These are phyloP conservation scores for Lepisosteus oculatus DNA, from an alignment of 2,113 vertebrate species.

Conservation along the genomic window DNA sequence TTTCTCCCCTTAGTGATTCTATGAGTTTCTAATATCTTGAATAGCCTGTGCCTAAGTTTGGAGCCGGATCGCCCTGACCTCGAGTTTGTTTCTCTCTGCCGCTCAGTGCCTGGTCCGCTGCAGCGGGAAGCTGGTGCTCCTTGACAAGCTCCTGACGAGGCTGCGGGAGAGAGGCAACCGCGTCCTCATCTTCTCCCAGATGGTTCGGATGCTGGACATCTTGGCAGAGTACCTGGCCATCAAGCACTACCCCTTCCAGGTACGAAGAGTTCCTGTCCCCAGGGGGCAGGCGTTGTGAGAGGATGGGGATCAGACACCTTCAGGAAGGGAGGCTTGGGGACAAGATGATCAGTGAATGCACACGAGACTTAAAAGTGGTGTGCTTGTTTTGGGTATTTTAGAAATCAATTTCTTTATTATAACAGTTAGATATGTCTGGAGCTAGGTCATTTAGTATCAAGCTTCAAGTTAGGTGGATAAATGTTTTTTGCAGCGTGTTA, in stretches of 20 bases:
- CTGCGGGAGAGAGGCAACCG: conserved; percentile 89
- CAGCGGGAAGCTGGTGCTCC: conserved; percentile 92
- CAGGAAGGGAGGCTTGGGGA: background rate
- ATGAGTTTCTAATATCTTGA: too few species aligned
- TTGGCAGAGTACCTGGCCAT: conserved; percentile 91
- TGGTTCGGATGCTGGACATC: conserved; percentile 98
- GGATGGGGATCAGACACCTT: background rate
- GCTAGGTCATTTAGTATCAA: background rate
- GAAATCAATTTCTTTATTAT: conserved; percentile 21
- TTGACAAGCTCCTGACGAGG: conserved; percentile 92
- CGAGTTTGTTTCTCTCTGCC: background rate
- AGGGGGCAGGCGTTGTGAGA: background rate
- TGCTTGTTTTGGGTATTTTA: background rate
- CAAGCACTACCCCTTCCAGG: conserved; percentile 95
- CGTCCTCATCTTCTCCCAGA: conserved; percentile 98
- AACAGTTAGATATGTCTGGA: background rate
- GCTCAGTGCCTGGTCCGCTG: conserved; percentile 81
- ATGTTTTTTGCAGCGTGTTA: too few species aligned
- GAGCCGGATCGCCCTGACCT: background rate
- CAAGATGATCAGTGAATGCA: background rate
- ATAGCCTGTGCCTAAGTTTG: too few species aligned
- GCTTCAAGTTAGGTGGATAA: too few species aligned
- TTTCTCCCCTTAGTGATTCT: too few species aligned
- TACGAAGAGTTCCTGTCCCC: conserved; percentile 35
- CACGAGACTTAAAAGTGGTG: background rate